These are phyloP conservation scores for Agrochola litura DNA, from an alignment of 2,888 invertebrate species.

Conservation along the genomic window DNA sequence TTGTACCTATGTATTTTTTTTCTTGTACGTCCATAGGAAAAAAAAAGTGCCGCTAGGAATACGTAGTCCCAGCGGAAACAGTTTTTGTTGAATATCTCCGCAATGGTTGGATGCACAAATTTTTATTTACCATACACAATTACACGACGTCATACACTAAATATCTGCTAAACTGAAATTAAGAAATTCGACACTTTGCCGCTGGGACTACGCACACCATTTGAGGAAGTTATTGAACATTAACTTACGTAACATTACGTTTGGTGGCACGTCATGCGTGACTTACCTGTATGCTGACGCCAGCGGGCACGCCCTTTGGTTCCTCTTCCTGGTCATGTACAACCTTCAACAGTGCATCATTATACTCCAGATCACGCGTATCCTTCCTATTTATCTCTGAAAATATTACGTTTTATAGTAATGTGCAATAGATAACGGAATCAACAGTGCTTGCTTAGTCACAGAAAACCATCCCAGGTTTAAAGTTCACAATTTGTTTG, in stretches of 20 bases:
- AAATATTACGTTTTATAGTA: conserved; percentile 50
- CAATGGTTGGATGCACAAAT: too few relatives aligned
- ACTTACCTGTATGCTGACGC: conserved; percentile 85
- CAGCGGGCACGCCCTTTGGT: conserved; percentile 84
- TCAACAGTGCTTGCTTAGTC: conserved; percentile 36
- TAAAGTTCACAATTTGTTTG: conserved; percentile 45
- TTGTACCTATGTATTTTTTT: too few relatives aligned
- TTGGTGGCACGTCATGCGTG: conserved; percentile 25
- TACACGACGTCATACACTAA: too few relatives aligned
- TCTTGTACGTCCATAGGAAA: too few relatives aligned
- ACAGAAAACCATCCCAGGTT: conserved; percentile 29
- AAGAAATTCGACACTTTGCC: too few relatives aligned
- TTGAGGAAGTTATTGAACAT: conserved; percentile 18
- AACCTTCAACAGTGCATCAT: conserved; percentile 83
- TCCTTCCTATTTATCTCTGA: conserved; percentile 77
- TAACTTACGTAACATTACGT: conserved; percentile 26
- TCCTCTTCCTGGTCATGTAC: conserved; percentile 84
- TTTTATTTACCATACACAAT: too few relatives aligned
- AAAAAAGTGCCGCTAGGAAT: too few relatives aligned
- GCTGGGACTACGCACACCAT: too few relatives aligned
- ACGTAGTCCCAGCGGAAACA: too few relatives aligned
- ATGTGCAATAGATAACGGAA: conserved; percentile 40
- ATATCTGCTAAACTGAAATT: too few relatives aligned
- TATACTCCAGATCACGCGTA: conserved; percentile 81
- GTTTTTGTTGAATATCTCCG: too few relatives aligned